Evolutionary conservation across 35 echinoderm and acorn worm genomes (phyloP).

Genomic region (Eucidaris tribuloides): DNA sequence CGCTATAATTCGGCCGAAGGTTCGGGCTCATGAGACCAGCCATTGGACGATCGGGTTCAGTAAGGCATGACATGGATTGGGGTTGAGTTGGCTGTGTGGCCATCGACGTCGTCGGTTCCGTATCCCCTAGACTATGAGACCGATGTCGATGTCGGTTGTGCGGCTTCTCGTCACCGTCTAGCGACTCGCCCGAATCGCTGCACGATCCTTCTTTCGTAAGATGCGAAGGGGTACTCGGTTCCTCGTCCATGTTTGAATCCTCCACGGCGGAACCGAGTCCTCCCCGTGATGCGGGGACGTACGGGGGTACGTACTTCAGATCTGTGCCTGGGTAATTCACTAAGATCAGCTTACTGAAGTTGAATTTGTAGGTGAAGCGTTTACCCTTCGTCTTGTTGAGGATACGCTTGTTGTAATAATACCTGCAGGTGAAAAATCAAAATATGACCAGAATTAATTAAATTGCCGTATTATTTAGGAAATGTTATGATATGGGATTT

Average conservation of each 20-base stretch:
- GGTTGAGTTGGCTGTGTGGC: constrained; percentile 8
- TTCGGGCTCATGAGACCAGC: constrained; percentile 3
- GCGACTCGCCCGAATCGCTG: constrained; percentile 70
- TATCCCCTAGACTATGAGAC: constrained; percentile 86
- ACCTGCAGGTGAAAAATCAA: constrained; percentile 53
- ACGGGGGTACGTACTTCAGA: constrained; percentile 77
- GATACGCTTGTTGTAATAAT: constrained; percentile 99
- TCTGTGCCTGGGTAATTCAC: constrained; percentile 95
- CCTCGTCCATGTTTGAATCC: constrained; percentile 49
- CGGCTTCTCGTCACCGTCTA: constrained; percentile 66
- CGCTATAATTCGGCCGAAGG: not conserved
- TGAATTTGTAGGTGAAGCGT: constrained; percentile 97
- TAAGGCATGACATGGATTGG: not conserved
- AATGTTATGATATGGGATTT: not conserved
- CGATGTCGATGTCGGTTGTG: constrained; percentile 53
- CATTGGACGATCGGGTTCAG: constrained; percentile 2
- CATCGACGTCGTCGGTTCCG: constrained; percentile 32
- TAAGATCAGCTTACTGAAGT: constrained; percentile 96
- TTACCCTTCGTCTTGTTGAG: constrained; percentile 98
- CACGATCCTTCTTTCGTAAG: constrained; percentile 40
- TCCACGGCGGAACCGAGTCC: constrained; percentile 30
- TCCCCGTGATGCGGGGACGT: constrained; percentile 34
- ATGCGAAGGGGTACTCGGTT: constrained; percentile 41
- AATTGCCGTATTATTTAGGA: not conserved
- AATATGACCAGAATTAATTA: not conserved